Evolutionary conservation across 2,797 vertebrate genomes (phyloP).

Genomic region (Channallabes apus): DNA sequence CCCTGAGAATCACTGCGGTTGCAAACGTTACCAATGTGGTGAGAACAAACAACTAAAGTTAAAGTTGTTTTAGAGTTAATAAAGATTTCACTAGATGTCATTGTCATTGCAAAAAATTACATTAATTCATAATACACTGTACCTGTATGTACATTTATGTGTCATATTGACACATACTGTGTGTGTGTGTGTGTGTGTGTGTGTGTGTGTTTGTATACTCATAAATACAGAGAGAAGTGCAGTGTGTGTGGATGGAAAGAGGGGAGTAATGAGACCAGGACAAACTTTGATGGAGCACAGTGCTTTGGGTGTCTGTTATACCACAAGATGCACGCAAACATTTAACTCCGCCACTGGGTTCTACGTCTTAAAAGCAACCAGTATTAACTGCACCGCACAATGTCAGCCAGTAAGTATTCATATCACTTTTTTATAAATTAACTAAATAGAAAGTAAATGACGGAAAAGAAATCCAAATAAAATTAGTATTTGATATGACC

Average conservation of each 20-base stretch:
- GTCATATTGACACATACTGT: not conserved
- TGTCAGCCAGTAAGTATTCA: slow-evolving; percentile 81
- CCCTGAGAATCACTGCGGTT: slow-evolving; percentile 84
- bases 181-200: not conserved
- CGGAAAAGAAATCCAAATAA: too few relatives aligned
- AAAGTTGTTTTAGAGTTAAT: not conserved
- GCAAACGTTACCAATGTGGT: slow-evolving; percentile 89
- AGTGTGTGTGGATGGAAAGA: slow-evolving; percentile 85
- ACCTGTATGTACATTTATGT: not conserved
- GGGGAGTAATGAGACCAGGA: slow-evolving; percentile 85
- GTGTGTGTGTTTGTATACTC: not conserved
- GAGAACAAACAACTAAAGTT: slow-evolving; percentile 61
- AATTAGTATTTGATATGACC: too few relatives aligned
- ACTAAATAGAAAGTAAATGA: too few relatives aligned
- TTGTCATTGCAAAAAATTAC: not conserved
- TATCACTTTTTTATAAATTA: too few relatives aligned
- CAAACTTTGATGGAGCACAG: slow-evolving; percentile 87
- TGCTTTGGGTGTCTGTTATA: slow-evolving; percentile 79
- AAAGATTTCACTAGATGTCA: not conserved
- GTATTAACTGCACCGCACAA: slow-evolving; percentile 82
- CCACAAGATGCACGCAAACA: slow-evolving; percentile 80
- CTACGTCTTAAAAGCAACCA: slow-evolving; percentile 79
- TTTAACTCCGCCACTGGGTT: slow-evolving; percentile 82
- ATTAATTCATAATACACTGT: not conserved
- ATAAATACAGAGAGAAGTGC: slow-evolving; percentile 81